phyloP scores from a whole-genome alignment of 2,888 invertebrate genomes.

The Sinodicranocentrus sp. region DNA sequence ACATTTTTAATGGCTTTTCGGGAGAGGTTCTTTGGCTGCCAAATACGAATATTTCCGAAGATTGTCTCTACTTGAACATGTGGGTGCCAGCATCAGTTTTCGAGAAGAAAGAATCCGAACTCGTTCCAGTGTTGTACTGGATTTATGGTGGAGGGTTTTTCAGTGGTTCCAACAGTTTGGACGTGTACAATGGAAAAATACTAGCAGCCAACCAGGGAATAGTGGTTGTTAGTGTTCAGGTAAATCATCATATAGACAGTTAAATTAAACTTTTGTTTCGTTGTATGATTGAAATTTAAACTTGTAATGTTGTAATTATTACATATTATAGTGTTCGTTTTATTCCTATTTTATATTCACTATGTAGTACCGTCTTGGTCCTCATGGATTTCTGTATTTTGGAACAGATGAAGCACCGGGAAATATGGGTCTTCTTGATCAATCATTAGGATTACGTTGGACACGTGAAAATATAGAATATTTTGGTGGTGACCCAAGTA shows the following conservation, averaged over 20 bases:
- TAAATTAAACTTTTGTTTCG: neutral
- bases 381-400: constrained; percentile 70
- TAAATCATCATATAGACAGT: constrained; percentile 14
- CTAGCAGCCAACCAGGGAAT: constrained; percentile 66
- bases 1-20: constrained; percentile 44
- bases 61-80: constrained; percentile 71
- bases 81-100: constrained; percentile 68
- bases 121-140: constrained; percentile 65
- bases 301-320: too few relatives aligned
- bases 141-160: constrained; percentile 66
- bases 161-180: constrained; percentile 53
- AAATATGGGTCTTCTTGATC: constrained; percentile 71
- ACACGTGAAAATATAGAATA: constrained; percentile 63
- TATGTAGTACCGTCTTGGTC: constrained; percentile 71
- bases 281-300: too few relatives aligned
- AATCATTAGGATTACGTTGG: constrained; percentile 66
- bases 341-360: too few relatives aligned
- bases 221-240: constrained; percentile 69
- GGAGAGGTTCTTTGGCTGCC: constrained; percentile 66
- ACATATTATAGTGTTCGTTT: too few relatives aligned
- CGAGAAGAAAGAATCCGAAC: constrained; percentile 36
- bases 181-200: constrained; percentile 68
- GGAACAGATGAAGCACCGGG: constrained; percentile 72
- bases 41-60: constrained; percentile 66
- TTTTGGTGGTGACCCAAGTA: constrained; percentile 71